Evolutionary conservation across 2,113 vertebrate genomes (phyloP).

Genomic region (Octodon degus): DNA sequence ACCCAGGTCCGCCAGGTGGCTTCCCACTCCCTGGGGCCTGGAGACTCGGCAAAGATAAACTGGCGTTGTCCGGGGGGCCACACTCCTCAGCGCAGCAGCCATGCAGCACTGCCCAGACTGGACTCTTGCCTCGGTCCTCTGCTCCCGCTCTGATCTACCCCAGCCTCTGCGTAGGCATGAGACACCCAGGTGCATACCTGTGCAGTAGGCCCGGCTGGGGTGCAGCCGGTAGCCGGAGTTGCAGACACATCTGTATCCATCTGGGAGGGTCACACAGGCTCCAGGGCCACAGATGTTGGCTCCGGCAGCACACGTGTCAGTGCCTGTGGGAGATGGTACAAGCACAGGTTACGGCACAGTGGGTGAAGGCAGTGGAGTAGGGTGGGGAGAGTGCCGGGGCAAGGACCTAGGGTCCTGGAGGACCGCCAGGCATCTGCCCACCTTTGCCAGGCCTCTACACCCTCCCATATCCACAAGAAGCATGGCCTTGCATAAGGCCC

Average conservation of each 20-base stretch:
- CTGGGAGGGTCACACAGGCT: slow-evolving; percentile 88
- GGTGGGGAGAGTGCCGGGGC: no score
- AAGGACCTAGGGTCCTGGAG: not conserved
- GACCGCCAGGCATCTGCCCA: not conserved
- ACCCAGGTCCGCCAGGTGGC: not conserved
- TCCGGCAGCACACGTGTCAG: slow-evolving; percentile 83
- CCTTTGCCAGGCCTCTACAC: not conserved
- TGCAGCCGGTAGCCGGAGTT: slow-evolving; percentile 89
- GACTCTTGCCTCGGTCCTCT: not conserved
- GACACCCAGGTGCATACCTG: slow-evolving; percentile 83
- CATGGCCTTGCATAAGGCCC: not conserved
- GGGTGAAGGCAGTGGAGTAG: not conserved
- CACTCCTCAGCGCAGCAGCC: not conserved
- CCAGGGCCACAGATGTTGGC: slow-evolving; percentile 91
- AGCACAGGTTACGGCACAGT: not conserved
- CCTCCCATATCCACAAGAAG: not conserved
- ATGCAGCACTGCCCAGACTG: not conserved
- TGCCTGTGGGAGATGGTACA: slow-evolving; percentile 57
- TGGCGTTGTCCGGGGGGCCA: not conserved
- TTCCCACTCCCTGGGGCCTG: not conserved
- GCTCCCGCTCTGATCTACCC: not conserved
- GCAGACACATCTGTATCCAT: slow-evolving; percentile 93
- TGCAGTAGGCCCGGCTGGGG: slow-evolving; percentile 87
- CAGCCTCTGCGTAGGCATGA: not conserved
- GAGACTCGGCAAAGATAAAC: not conserved